Evolutionary conservation across 2,888 invertebrate species (phyloP).

Genomic region (Drosophila leonis): DNA sequence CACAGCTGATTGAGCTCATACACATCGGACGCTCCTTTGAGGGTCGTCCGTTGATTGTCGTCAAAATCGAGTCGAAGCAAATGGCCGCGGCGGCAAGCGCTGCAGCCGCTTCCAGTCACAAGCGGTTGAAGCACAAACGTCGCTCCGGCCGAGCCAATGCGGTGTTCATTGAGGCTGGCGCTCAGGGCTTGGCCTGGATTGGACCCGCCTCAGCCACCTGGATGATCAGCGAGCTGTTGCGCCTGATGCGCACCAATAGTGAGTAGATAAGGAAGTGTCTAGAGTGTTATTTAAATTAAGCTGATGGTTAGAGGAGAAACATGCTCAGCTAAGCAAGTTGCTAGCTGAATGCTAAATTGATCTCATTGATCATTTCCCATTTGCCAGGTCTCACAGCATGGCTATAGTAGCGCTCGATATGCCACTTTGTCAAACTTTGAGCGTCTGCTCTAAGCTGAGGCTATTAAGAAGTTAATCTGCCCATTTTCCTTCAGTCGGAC

Average conservation of each 20-base stretch:
- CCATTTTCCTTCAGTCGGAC: too few species aligned
- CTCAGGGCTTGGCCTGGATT: slow-evolving; percentile 92
- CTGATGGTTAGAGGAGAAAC: too few species aligned
- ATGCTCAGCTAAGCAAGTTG: too few species aligned
- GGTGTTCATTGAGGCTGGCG: slow-evolving; percentile 93
- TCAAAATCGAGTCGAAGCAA: slow-evolving; percentile 88
- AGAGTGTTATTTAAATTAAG: background rate
- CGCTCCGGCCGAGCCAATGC: slow-evolving; percentile 89
- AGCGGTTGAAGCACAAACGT: slow-evolving; percentile 76
- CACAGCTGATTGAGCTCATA: slow-evolving; percentile 88
- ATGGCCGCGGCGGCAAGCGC: slow-evolving; percentile 61
- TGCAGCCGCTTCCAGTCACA: slow-evolving; percentile 65
- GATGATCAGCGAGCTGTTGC: slow-evolving; percentile 89
- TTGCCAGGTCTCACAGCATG: too few species aligned
- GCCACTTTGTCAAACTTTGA: too few species aligned
- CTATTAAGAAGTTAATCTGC: too few species aligned
- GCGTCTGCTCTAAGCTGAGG: too few species aligned
- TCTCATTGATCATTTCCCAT: too few species aligned
- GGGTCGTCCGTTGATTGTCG: slow-evolving; percentile 89
- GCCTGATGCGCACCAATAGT: slow-evolving; percentile 87
- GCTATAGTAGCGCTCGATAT: too few species aligned
- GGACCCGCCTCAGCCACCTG: slow-evolving; percentile 91
- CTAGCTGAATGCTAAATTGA: too few species aligned
- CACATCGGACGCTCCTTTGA: slow-evolving; percentile 91
- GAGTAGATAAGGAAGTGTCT: slow-evolving; percentile 50